Base-by-base conservation (phyloP, 1,140 invertebrate species). In the Parapsyche elsis region DNA sequence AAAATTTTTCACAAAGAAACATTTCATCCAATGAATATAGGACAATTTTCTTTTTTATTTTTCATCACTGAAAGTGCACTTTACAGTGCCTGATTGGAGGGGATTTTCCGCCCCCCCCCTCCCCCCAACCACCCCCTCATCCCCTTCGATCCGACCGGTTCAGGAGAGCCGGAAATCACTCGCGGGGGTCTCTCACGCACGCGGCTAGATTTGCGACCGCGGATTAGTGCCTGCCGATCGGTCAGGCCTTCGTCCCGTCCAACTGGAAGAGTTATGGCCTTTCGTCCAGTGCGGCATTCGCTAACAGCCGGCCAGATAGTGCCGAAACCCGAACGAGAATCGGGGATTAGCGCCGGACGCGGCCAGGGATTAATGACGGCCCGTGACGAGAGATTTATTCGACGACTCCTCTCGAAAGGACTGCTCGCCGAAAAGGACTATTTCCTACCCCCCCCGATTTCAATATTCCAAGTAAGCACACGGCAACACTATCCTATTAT, bases 351-450 rank as follows among this genome's bases (percentile, higher is more conserved):
- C 12, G 49, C 49, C 49, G 49, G 49, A 61, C 57, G 57, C n/a
- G n/a, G 21, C 16, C 7, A 16, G n/a, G 57, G 57, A 61, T 61
- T 61, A 61, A 16, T 21, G 57, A 9, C 14, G n/a, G 16, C 14
- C 57, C 57, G 57, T 61, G n/a, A 61, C 57, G 57, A 61, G 57
- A 61, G 16, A 19, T 61, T 9, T 61, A 61, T 61, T 21, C 57
- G 57, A 21, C 49, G 49, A 38, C 30, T 38, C 30, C 30, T 38
- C 30, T 38, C 30, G 30, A 38, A 38, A 38, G 30, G 7, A 38
- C 30, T 38, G 2, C 7, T 38, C 30, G 2, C 1, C 30, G 2
- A 38, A 38, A 38, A 38, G 7, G 7, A 7, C 2, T 38, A 7
- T 7, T 38, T n/a, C n/a, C n/a, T n/a, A n/a, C n/a, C n/a, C n/a